phyloP scores from a whole-genome alignment of 2,797 vertebrate genomes.

The Typhlichthys eigenmanni region DNA sequence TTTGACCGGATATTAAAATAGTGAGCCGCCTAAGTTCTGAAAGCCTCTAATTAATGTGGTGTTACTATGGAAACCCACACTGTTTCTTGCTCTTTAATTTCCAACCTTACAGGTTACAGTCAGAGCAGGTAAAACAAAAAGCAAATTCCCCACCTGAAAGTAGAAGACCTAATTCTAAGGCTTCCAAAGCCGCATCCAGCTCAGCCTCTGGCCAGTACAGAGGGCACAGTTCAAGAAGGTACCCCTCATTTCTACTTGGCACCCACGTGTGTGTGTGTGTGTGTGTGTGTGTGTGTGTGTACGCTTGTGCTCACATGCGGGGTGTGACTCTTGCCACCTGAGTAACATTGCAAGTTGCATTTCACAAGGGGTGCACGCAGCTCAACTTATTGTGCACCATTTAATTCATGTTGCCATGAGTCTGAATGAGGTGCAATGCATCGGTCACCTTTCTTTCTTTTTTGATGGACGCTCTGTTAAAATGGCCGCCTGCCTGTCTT shows the following conservation, averaged over 20 bases:
- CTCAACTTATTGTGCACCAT: slow-evolving; percentile 19
- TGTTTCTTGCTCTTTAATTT: slow-evolving; percentile 80
- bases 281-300: slow-evolving; percentile 43
- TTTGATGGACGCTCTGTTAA: slow-evolving; percentile 18
- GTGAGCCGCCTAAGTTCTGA: slow-evolving; percentile 30
- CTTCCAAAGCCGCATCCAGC: slow-evolving; percentile 98
- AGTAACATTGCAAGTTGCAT: neutral
- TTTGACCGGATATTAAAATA: slow-evolving; percentile 21
- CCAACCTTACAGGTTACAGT: slow-evolving; percentile 97
- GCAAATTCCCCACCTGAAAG: slow-evolving; percentile 98
- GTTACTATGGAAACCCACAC: slow-evolving; percentile 53
- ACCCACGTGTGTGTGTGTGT: slow-evolving; percentile 33
- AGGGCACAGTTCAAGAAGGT: slow-evolving; percentile 99
- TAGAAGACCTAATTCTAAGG: slow-evolving; percentile 98
- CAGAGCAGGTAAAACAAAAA: slow-evolving; percentile 99
- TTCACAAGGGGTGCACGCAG: neutral
- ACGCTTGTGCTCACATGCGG: slow-evolving; percentile 31
- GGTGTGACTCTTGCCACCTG: slow-evolving; percentile 16
- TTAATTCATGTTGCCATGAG: slow-evolving; percentile 22
- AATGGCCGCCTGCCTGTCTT: slow-evolving; percentile 45
- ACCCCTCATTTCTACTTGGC: slow-evolving; percentile 79
- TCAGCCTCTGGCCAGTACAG: slow-evolving; percentile 94
- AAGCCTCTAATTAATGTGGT: slow-evolving; percentile 40
- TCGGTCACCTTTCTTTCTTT: slow-evolving; percentile 3
- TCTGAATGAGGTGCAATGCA: slow-evolving; percentile 27